phyloP scores from a whole-genome alignment of 2,113 vertebrate genomes.

The Onychostruthus taczanowskii region DNA sequence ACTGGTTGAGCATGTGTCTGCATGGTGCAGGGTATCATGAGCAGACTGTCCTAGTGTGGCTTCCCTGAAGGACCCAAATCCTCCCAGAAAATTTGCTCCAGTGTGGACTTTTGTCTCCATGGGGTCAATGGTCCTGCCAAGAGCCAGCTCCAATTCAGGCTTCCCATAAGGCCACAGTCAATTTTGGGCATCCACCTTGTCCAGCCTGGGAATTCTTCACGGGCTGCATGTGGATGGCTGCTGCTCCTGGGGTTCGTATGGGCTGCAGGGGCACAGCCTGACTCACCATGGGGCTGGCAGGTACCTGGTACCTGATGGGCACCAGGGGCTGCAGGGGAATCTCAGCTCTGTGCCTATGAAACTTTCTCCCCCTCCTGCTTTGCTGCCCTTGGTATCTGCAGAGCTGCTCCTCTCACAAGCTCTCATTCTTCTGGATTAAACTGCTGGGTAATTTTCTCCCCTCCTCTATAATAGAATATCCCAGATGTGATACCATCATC shows the following conservation, averaged over 20 bases:
- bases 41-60: neutral
- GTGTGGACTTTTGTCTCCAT: accelerated
- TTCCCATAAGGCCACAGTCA: neutral
- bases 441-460: neutral
- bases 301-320: neutral
- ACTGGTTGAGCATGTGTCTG: neutral
- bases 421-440: neutral
- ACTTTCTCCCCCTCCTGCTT: neutral
- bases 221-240: neutral
- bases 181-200: neutral
- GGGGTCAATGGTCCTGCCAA: neutral
- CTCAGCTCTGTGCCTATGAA: neutral
- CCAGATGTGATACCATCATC: accelerated
- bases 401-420: neutral
- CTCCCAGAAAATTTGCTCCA: neutral
- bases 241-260: neutral
- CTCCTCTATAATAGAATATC: neutral
- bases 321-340: too few species aligned
- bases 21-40: neutral
- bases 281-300: neutral
- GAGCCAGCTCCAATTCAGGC: neutral
- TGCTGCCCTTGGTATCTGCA: neutral
- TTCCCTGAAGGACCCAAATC: too few species aligned
- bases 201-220: too few species aligned
- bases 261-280: neutral